Conservation (phyloP, 2,113 vertebrate species). For the Indri indri region DNA sequence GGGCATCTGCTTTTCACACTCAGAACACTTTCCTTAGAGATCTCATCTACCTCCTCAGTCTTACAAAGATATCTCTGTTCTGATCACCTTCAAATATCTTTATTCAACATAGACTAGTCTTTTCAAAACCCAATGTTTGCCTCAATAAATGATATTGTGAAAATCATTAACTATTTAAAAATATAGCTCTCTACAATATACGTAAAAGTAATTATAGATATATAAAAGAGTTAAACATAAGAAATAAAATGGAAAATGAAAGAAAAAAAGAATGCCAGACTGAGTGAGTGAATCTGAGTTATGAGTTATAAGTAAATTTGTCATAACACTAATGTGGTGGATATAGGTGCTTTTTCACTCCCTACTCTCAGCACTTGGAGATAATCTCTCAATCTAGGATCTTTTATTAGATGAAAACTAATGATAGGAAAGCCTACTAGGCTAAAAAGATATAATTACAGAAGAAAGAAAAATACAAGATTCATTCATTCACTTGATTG, state of each 20-base stretch:
- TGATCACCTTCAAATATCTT: not conserved
- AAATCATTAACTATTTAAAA: not conserved
- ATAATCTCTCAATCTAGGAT: not conserved
- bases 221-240: not conserved
- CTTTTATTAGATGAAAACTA: not conserved
- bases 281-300: no score
- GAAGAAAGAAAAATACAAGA: not conserved
- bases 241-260: not conserved
- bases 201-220: not conserved
- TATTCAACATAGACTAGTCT: not conserved
- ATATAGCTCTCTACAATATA: no score
- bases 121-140: not conserved
- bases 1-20: not conserved
- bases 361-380: not conserved
- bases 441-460: not conserved
- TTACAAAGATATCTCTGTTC: not conserved
- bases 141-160: not conserved
- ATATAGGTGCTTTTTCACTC: not conserved
- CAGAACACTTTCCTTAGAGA: not conserved
- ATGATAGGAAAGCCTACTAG: no score
- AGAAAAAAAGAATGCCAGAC: not conserved
- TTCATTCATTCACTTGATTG: not conserved
- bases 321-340: not conserved
- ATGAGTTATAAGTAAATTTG: not conserved
- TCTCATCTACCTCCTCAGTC: not conserved